Conservation (phyloP, 2,113 vertebrate species). For the Peucedramus taeniatus region DNA sequence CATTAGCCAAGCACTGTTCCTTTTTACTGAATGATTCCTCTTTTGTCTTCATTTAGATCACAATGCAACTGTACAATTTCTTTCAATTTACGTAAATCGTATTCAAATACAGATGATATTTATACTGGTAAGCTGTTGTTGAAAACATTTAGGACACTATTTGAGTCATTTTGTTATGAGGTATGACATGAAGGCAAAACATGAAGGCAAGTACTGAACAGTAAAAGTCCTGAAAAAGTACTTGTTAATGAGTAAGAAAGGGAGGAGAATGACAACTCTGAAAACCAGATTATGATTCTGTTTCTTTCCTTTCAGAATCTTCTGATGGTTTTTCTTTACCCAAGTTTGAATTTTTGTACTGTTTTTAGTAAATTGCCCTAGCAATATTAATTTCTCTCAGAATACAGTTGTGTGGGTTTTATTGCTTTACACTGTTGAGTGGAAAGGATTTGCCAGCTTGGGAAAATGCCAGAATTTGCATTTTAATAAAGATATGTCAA, state of each 20-base stretch:
- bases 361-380: not conserved
- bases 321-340: not conserved
- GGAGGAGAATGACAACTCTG: not conserved
- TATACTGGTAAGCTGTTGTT: not conserved
- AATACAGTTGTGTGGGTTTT: not conserved
- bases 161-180: not conserved
- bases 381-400: not conserved
- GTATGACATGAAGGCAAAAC: not conserved
- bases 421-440: not conserved
- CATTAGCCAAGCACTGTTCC: not conserved
- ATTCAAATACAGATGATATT: not conserved
- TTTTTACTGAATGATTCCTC: not conserved
- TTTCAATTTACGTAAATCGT: not conserved
- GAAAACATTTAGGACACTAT: not conserved
- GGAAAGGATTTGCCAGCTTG: not conserved
- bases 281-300: not conserved
- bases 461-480: constrained; percentile 43
- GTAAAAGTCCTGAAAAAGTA: not conserved
- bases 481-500: constrained; percentile 57
- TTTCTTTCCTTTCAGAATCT: not conserved
- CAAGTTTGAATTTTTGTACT: not conserved
- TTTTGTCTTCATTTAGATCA: not conserved
- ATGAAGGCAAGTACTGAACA: not conserved
- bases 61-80: not conserved
- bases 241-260: not conserved